Evolutionary conservation across 2,113 vertebrate species (phyloP).

Genomic region (Sminthopsis crassicaudata): DNA sequence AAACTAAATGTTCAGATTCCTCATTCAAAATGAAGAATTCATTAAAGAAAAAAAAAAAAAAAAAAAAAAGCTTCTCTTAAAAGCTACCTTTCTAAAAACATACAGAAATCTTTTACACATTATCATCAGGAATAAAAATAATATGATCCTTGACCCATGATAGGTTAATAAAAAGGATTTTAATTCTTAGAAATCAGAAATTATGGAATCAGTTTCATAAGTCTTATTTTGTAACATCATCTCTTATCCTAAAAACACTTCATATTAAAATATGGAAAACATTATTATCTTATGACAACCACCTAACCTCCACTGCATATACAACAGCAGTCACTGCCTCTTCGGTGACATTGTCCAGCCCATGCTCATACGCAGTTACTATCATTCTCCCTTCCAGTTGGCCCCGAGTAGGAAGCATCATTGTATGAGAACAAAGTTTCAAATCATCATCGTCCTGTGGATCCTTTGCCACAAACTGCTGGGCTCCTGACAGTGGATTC

Average conservation of each 20-base stretch:
- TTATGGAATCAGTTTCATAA: neutral
- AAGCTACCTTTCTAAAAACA: neutral
- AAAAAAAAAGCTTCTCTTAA: neutral
- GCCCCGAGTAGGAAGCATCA: conserved; percentile 93
- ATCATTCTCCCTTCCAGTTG: conserved; percentile 98
- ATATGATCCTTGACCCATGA: neutral
- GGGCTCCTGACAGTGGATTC: conserved; percentile 93
- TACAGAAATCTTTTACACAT: neutral
- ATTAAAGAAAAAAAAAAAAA: neutral
- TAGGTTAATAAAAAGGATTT: neutral
- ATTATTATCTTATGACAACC: neutral
- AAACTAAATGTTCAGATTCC: neutral
- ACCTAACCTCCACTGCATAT: conserved; percentile 92
- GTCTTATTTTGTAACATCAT: neutral
- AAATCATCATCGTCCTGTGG: conserved; percentile 94
- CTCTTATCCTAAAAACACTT: neutral
- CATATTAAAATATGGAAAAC: neutral
- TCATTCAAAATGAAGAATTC: neutral
- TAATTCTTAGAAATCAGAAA: neutral
- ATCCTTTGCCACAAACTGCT: conserved; percentile 93
- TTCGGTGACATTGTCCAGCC: conserved; percentile 95
- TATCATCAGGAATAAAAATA: neutral
- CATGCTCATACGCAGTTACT: conserved; percentile 95
- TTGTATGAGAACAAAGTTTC: conserved; percentile 95
- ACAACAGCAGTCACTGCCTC: conserved; percentile 91